Conservation (phyloP, 2,113 vertebrate genomes). For the Hyla sarda region DNA sequence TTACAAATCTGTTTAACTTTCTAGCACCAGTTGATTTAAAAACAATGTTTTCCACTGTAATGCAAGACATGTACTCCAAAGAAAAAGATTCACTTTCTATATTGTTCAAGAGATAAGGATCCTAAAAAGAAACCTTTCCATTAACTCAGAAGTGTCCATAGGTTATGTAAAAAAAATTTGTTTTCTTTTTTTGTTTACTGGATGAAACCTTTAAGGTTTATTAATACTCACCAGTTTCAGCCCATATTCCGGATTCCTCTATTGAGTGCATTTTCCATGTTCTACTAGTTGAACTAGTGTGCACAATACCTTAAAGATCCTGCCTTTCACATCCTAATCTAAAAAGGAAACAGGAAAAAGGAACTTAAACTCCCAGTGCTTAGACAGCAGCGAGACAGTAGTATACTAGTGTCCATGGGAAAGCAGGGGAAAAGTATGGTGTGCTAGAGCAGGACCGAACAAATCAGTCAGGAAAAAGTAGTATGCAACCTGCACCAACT, state of each 20-base stretch:
- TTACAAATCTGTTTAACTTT: no score
- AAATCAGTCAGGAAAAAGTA: slow-evolving; percentile 59
- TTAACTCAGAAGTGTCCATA: no score
- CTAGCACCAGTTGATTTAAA: no score
- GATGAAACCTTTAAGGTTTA: background rate
- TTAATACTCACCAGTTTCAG: background rate
- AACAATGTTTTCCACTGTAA: no score
- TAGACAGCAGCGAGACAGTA: slow-evolving; percentile 78
- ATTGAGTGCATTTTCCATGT: slow-evolving; percentile 65
- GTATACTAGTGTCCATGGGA: slow-evolving; percentile 64
- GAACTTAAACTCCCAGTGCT: slow-evolving; percentile 88
- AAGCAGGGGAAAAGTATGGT: slow-evolving; percentile 31
- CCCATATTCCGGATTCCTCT: background rate
- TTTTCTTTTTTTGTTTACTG: no score
- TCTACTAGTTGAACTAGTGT: slow-evolving; percentile 69
- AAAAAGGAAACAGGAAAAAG: slow-evolving; percentile 93
- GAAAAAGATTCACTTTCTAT: no score
- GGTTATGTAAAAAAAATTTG: no score
- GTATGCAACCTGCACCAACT: slow-evolving; percentile 62
- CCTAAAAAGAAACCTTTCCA: no score
- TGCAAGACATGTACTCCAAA: no score
- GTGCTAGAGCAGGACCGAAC: slow-evolving; percentile 4
- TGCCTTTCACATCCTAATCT: slow-evolving; percentile 88
- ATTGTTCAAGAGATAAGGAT: no score
- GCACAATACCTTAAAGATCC: slow-evolving; percentile 81